Conservation (phyloP, 2,888 invertebrate species). For the Coenonympha arcania region DNA sequence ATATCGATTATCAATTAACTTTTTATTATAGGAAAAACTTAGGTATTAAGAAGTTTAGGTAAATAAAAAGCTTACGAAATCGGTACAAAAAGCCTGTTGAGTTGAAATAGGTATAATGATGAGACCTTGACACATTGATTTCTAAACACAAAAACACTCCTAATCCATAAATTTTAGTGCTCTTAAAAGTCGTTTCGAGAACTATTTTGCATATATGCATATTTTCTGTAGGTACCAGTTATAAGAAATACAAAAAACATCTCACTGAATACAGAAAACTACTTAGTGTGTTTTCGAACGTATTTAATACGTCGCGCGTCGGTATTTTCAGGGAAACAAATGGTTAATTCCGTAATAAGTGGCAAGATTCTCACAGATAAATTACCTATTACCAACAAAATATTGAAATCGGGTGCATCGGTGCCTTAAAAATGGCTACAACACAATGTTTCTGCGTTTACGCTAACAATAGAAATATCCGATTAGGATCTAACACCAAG, state of each 20-base stretch:
- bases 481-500: constrained; percentile 17
- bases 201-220: constrained; percentile 3
- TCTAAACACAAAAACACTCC: constrained; percentile 4
- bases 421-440: constrained; percentile 11
- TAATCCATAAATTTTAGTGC: constrained; percentile 4
- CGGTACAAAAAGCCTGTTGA: neutral
- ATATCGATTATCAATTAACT: neutral
- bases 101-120: constrained; percentile 8
- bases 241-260: neutral
- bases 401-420: constrained; percentile 14
- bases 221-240: constrained; percentile 1
- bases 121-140: constrained; percentile 13
- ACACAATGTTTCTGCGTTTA: constrained; percentile 22
- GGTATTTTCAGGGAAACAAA: neutral
- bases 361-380: constrained; percentile 1
- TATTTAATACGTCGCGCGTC: neutral
- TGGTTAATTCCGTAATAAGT: neutral
- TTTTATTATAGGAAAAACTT: neutral
- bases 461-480: constrained; percentile 33
- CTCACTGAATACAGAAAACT: neutral
- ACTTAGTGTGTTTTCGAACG: neutral
- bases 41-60: no score
- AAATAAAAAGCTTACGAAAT: neutral
- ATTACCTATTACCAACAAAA: constrained; percentile 2
- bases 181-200: neutral